A percentile compares a stretch with the other conserved stretches of the same genome.
Evolutionary conservation across 2,888 invertebrate genomes (phyloP).

Genomic region (Lasius fuliginosus): DNA sequence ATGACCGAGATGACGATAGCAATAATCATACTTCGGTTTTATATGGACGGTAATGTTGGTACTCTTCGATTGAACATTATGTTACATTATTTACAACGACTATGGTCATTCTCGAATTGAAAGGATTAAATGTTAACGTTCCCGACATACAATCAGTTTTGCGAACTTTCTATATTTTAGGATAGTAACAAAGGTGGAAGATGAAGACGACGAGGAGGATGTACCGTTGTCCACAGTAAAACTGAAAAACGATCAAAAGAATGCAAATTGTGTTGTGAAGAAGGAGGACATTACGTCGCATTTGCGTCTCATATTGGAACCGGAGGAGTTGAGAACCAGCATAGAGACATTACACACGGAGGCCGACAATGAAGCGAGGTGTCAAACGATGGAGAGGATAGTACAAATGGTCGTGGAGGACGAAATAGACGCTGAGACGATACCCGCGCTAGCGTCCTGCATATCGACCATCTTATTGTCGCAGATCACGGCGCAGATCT

Average conservation of each 20-base stretch:
- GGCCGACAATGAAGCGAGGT: slow-evolving; percentile 88
- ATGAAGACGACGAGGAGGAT: slow-evolving; percentile 92
- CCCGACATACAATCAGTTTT: neutral
- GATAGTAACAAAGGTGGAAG: slow-evolving; percentile 86
- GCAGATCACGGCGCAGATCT: slow-evolving; percentile 87
- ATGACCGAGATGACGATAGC: no score
- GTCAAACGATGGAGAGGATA: slow-evolving; percentile 90
- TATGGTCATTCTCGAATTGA: neutral
- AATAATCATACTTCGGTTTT: no score
- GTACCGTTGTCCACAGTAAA: slow-evolving; percentile 93
- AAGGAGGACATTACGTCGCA: slow-evolving; percentile 82
- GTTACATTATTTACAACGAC: neutral
- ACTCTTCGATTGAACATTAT: no score
- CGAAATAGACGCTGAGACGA: slow-evolving; percentile 89
- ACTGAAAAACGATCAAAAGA: slow-evolving; percentile 87
- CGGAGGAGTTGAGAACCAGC: slow-evolving; percentile 88
- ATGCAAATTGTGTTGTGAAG: slow-evolving; percentile 80
- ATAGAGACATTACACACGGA: slow-evolving; percentile 88
- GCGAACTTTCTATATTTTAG: slow-evolving; percentile 66
- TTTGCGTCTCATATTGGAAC: slow-evolving; percentile 82
- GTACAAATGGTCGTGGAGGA: slow-evolving; percentile 89
- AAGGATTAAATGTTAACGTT: neutral
- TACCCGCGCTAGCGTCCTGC: slow-evolving; percentile 88
- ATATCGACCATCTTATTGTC: slow-evolving; percentile 88
- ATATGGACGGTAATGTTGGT: no score